A percentile compares a stretch with the other conserved stretches of the same genome.
These are phyloP conservation scores for Antechinus flavipes DNA, from an alignment of 2,113 vertebrate species.

Conservation along the genomic window DNA sequence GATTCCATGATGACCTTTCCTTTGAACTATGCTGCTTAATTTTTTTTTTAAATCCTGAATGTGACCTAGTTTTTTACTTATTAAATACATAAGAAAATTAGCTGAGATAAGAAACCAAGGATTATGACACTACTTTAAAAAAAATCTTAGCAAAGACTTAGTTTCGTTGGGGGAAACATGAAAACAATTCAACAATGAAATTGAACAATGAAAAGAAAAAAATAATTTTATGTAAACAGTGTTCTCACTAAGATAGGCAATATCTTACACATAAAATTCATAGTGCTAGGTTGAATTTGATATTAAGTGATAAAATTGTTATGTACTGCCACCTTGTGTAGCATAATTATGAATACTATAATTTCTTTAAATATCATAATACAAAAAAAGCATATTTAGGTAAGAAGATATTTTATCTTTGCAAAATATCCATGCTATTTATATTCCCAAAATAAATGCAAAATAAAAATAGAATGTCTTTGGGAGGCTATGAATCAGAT, in stretches of 20 bases:
- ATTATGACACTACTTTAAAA: too few relatives aligned
- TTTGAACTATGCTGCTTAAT: too few relatives aligned
- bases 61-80: too few relatives aligned
- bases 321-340: conserved; percentile 73
- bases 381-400: background rate
- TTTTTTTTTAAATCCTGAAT: too few relatives aligned
- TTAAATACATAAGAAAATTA: too few relatives aligned
- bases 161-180: too few relatives aligned
- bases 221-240: conserved; percentile 15
- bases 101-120: too few relatives aligned
- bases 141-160: too few relatives aligned
- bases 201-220: background rate
- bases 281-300: background rate
- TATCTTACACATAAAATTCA: background rate
- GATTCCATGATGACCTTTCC: too few relatives aligned
- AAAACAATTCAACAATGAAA: background rate
- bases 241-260: background rate
- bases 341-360: background rate
- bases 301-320: conserved; percentile 21
- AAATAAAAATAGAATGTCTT: background rate
- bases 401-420: conserved; percentile 42
- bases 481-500: background rate
- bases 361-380: background rate
- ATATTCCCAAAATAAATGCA: background rate
- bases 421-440: background rate